Evolutionary conservation across 2,113 vertebrate genomes (phyloP).

Genomic region (Dunckerocampus dactyliophorus): DNA sequence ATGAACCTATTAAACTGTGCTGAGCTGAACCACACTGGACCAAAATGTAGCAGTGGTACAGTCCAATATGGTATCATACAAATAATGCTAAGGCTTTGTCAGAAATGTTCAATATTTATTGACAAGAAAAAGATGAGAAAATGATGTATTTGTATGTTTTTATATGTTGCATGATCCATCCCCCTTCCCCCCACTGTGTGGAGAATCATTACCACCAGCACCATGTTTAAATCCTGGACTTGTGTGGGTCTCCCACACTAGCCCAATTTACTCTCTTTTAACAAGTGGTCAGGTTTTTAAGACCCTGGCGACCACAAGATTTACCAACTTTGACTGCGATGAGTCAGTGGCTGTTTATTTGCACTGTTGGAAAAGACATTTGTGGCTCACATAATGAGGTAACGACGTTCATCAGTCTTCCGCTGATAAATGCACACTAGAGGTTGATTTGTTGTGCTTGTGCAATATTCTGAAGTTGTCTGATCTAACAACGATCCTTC

Average conservation of each 20-base stretch:
- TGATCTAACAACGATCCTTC: slow-evolving; percentile 44
- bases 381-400: slow-evolving; percentile 8
- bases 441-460: slow-evolving; percentile 26
- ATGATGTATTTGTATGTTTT: no score
- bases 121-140: no score
- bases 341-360: slow-evolving; percentile 4
- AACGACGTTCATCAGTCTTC: slow-evolving; percentile 13
- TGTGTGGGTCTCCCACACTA: slow-evolving; percentile 30
- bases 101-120: no score
- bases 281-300: slow-evolving; percentile 2
- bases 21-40: no score
- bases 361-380: slow-evolving; percentile 17
- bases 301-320: neutral
- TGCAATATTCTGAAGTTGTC: slow-evolving; percentile 23
- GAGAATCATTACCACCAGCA: slow-evolving; percentile 27
- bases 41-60: no score
- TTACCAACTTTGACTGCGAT: slow-evolving; percentile 1
- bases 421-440: slow-evolving; percentile 11
- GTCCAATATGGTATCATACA: no score
- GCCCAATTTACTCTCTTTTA: slow-evolving; percentile 18
- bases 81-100: no score
- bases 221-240: slow-evolving; percentile 39
- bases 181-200: slow-evolving; percentile 15
- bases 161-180: no score
- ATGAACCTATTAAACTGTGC: no score